phyloP scores from a whole-genome alignment of 2,888 invertebrate genomes.

The Perizoma flavofasciatum region DNA sequence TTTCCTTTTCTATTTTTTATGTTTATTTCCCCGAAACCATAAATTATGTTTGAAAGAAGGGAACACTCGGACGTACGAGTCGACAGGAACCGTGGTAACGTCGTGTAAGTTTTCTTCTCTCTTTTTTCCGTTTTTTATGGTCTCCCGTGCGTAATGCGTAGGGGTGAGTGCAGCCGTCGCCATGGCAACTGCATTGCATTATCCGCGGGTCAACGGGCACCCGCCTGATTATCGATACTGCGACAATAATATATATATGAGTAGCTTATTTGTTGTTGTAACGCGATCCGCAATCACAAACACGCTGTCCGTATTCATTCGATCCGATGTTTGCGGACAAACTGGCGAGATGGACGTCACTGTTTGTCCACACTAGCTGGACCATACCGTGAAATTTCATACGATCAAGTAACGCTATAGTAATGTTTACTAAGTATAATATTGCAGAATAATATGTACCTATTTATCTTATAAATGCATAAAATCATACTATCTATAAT shows the following conservation, averaged over 20 bases:
- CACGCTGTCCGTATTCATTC: conserved; percentile 79
- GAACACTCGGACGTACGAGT: conserved; percentile 80
- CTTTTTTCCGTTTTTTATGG: conserved; percentile 76
- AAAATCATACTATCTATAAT: too few species aligned
- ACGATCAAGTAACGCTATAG: conserved; percentile 49
- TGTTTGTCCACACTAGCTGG: conserved; percentile 64
- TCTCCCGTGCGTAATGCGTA: conserved; percentile 65
- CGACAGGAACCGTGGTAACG: conserved; percentile 80
- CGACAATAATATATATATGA: conserved; percentile 35
- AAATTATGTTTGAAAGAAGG: conserved; percentile 85
- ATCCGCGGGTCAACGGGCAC: conserved; percentile 49
- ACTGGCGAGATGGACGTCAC: conserved; percentile 73
- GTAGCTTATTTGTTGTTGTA: conserved; percentile 73
- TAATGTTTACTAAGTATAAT: conserved; percentile 26
- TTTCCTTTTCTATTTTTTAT: conserved; percentile 85
- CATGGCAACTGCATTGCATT: conserved; percentile 79
- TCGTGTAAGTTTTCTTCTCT: conserved; percentile 75
- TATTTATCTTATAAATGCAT: too few species aligned
- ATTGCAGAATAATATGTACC: conserved; percentile 2
- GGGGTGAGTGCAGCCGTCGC: conserved; percentile 73
- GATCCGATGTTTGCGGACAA: conserved; percentile 76
- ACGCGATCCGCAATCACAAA: conserved; percentile 72
- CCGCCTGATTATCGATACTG: conserved; percentile 30
- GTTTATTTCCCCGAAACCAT: conserved; percentile 85
- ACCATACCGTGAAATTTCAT: conserved; percentile 66